These are phyloP conservation scores for Acipenser transmontanus DNA, from an alignment of 2,797 vertebrate species.

Conservation along the genomic window DNA sequence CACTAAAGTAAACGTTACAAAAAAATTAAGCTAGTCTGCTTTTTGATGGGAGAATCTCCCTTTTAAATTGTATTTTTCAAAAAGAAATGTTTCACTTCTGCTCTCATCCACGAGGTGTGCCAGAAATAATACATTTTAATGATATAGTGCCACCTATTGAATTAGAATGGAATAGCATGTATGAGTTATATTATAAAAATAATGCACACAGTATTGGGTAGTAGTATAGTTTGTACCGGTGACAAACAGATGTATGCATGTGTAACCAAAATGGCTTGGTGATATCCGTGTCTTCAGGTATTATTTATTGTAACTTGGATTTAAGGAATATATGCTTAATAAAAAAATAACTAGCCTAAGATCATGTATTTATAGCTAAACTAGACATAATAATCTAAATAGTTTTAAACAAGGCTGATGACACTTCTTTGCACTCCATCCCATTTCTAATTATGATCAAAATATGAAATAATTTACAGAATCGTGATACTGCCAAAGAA, in stretches of 20 bases:
- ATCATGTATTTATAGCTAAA: background rate
- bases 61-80: too few species aligned
- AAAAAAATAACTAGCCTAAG: background rate
- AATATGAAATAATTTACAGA: too few species aligned
- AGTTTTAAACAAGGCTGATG: background rate
- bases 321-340: background rate
- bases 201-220: conserved; percentile 34
- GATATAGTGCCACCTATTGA: conserved; percentile 54
- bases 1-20: too few species aligned
- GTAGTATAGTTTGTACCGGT: conserved; percentile 28
- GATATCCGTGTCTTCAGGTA: conserved; percentile 5
- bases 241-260: conserved; percentile 29
- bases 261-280: conserved; percentile 4
- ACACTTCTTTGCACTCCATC: conserved; percentile 33
- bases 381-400: background rate
- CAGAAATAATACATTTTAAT: conserved; percentile 7
- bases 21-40: too few species aligned
- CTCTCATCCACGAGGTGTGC: too few species aligned
- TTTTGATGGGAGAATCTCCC: too few species aligned
- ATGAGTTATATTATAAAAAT: background rate
- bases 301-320: background rate
- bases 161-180: conserved; percentile 28
- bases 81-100: too few species aligned
- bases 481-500: too few species aligned
- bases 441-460: too few species aligned